Evolutionary conservation across 1,140 invertebrate species (phyloP), one percentile per base, ranked within the genome.

Genomic region (Trichonephila clavipes): DNA sequence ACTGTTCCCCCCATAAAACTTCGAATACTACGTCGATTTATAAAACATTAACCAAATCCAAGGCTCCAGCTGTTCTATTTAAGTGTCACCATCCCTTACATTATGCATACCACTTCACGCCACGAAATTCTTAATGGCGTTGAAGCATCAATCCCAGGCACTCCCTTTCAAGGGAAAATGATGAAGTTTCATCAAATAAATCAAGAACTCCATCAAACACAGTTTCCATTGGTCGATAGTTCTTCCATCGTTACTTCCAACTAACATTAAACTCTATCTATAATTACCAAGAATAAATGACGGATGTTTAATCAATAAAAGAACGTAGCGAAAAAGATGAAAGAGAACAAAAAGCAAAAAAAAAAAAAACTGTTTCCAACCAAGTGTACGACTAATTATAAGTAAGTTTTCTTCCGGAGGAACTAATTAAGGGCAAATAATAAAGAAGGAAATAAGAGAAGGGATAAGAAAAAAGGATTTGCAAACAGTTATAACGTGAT

Each of bases 361-460:
- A 77, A 77, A 40, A 77, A 77, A 77, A 19, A 40, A 77, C 28
- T 16, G 24, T 77, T 34, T 18, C 28, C 8, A 62, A 19, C 61
- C 61, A 77, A 77, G 69, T 34, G 69, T 18, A 77, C 34, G 69
- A 34, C 69, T 77, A 77, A 77, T 77, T 77, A 77, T 24, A 77
- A 77, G 69, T 34, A 77, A 77, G 28, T 34, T 77, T 77, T 77
- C 69, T 77, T 77, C 69, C 69, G 69, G 14, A 77, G 28, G 28
- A 77, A 77, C 69, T 77, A 77, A 77, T 77, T 77, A 77, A 24
- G 14, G 28, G 16, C 69, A 77, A 77, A 24, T 24, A 69, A 77
- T 77, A 77, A 34, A 28, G 28, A 77, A 77, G 69, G 69, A 77
- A 77, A 77, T 77, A 72, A 34, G 16, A 40, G 14, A 34, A 16